Conservation (phyloP, 2,797 vertebrate species). For the Geotrypetes seraphini region DNA sequence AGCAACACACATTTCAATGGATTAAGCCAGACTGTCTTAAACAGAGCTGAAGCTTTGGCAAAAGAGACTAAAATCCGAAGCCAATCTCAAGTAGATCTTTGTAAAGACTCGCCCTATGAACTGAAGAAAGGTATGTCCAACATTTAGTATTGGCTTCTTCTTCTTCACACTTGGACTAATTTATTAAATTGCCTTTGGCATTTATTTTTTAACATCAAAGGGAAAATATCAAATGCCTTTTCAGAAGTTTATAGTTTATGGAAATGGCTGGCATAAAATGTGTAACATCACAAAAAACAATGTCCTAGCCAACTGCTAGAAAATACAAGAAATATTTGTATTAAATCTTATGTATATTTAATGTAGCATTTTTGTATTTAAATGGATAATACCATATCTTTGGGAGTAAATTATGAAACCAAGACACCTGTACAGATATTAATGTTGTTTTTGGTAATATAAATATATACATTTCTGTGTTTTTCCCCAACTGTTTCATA, state of each 20-base stretch:
- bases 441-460: constrained; percentile 73
- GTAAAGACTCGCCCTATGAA: constrained; percentile 96
- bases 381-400: constrained; percentile 97
- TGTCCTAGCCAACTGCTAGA: constrained; percentile 80
- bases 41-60: constrained; percentile 87
- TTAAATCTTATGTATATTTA: constrained; percentile 98
- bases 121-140: constrained; percentile 99
- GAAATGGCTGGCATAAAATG: constrained; percentile 67
- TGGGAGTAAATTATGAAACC: constrained; percentile 98
- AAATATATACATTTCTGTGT: constrained; percentile 65
- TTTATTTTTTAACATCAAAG: constrained; percentile 52
- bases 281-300: constrained; percentile 61
- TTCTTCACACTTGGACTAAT: constrained; percentile 66
- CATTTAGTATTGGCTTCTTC: constrained; percentile 85
- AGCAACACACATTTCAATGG: constrained; percentile 84
- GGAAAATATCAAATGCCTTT: constrained; percentile 59
- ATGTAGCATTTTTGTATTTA: constrained; percentile 99
- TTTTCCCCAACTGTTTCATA: constrained; percentile 60
- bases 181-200: constrained; percentile 72
- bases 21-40: constrained; percentile 97
- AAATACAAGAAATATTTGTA: constrained; percentile 79
- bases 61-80: constrained; percentile 86
- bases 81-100: constrained; percentile 88
- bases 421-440: constrained; percentile 81
- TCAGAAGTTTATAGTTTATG: constrained; percentile 76